Evolutionary conservation across 2,113 vertebrate species (phyloP), one percentile per base, ranked within the genome.

Genomic region (Pterophyllum scalare): DNA sequence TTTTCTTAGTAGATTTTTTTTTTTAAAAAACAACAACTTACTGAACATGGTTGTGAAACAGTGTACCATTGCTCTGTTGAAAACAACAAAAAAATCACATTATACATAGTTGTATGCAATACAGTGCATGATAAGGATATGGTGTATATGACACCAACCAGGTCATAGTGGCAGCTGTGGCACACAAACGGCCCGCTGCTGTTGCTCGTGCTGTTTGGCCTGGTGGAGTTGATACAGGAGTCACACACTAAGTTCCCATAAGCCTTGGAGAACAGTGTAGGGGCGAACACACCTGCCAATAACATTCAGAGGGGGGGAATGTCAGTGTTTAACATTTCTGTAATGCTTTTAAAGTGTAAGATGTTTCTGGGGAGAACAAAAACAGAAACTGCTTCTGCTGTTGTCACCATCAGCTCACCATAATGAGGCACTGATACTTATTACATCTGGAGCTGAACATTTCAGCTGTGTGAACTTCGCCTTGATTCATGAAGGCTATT

Each of bases 211-310:
- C 62, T 7, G 46, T 90, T 95, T 80, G 75, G 87, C 75, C 91
- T 94, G 0, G 94, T 91, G 75, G 96, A 75, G 8, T 95, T 96
- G 84, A 95, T 96, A 89, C 97, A 98, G 75, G 95, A 94, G 0
- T 96, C 96, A 0, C 97, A 98, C 17, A 98, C 92, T 90, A 98
- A 84, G 90, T 95, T 97, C 54, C 97, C 97, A 0, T 97, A 98
- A 3, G 96, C 96, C 93, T 98, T 98, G 86, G 97, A 97, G 93
- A 98, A 98, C 35, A 98, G 90, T 0, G 97, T 98, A 0, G 97
- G 97, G 9, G 97, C 97, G 77, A 98, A 98, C 56, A 97, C 97
- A 24, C 97, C 97, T 98, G 92, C 0, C 40, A 38, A 11, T 26
- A 70, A 88, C 57, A 78, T 59, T 56, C 14, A 79, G 19, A 5